Percentiles rank a stretch among this genome's conserved stretches.
phyloP scores from a whole-genome alignment of 2,888 invertebrate genomes.

The Anorthoa munda region DNA sequence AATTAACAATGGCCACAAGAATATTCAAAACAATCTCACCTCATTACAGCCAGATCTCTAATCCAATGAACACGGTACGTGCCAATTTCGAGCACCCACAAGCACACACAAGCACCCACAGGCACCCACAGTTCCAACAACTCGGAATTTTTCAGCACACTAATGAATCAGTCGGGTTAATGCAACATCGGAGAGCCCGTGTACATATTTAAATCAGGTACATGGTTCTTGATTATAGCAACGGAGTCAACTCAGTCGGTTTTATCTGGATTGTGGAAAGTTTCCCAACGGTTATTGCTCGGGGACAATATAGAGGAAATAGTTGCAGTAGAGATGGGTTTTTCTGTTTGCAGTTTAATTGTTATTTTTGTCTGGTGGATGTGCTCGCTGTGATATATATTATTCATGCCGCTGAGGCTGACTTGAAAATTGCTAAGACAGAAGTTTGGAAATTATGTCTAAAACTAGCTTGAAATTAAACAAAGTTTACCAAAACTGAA shows the following conservation, averaged over 20 bases:
- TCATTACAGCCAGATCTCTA: conserved; percentile 70
- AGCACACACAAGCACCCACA: conserved; percentile 47
- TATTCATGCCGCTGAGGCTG: too few species aligned
- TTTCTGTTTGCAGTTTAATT: conserved; percentile 49
- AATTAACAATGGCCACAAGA: conserved; percentile 42
- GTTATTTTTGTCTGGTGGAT: conserved; percentile 29
- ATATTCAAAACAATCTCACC: conserved; percentile 63
- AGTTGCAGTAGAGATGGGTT: conserved; percentile 14
- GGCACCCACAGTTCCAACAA: conserved; percentile 61
- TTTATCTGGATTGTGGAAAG: conserved; percentile 71
- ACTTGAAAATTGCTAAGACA: too few species aligned
- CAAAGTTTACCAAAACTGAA: background rate
- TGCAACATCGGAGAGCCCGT: conserved; percentile 70
- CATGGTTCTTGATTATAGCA: conserved; percentile 79
- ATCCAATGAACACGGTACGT: conserved; percentile 66
- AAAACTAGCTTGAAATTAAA: too few species aligned
- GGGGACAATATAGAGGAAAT: conserved; percentile 58
- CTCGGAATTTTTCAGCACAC: conserved; percentile 66
- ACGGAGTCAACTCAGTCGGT: conserved; percentile 61
- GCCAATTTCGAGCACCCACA: conserved; percentile 53
- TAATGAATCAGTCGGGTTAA: conserved; percentile 80
- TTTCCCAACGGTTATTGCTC: conserved; percentile 66
- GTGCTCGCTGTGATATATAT: too few species aligned
- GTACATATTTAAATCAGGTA: conserved; percentile 84
- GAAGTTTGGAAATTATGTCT: background rate